Evolutionary conservation across 1,140 invertebrate species (phyloP).

Genomic region (Drosophila lacertosa): DNA sequence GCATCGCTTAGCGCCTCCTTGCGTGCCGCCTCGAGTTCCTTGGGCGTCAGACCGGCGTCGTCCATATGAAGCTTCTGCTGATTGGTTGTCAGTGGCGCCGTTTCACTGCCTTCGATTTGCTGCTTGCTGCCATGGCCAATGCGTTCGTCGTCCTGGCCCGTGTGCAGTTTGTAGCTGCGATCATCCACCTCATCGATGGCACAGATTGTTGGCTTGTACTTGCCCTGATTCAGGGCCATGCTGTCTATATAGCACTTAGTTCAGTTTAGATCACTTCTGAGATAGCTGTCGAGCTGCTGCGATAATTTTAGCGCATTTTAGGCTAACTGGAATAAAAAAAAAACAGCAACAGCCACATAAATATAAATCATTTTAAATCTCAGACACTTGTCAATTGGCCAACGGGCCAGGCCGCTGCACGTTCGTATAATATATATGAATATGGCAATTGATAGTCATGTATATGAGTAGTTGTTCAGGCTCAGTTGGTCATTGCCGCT

Average conservation of each 20-base stretch:
- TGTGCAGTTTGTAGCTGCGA: conserved; percentile 72
- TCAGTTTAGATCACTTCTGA: background rate
- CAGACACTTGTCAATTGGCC: conserved; percentile 1
- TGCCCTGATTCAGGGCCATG: conserved; percentile 79
- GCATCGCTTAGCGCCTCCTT: conserved; percentile 55
- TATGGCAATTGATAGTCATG: conserved; percentile 30
- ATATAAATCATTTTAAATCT: conserved; percentile 16
- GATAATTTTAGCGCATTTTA: conserved; percentile 19
- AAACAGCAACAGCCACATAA: background rate
- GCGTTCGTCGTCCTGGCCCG: conserved; percentile 55
- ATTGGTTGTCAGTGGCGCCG: conserved; percentile 76
- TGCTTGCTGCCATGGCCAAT: conserved; percentile 52
- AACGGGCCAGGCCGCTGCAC: background rate
- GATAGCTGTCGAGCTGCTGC: background rate
- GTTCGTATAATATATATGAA: conserved; percentile 2
- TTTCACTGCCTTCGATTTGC: conserved; percentile 79
- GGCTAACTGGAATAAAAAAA: conserved; percentile 6
- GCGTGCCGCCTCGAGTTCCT: conserved; percentile 73
- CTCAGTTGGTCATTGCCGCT: background rate
- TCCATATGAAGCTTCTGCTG: conserved; percentile 80
- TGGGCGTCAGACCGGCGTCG: conserved; percentile 60
- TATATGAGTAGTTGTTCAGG: conserved; percentile 2
- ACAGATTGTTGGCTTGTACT: conserved; percentile 77
- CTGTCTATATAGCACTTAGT: background rate
- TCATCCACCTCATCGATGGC: conserved; percentile 81